Base-by-base conservation (phyloP, 2,797 vertebrate species). In the Ctenopoma kingsleyae region DNA sequence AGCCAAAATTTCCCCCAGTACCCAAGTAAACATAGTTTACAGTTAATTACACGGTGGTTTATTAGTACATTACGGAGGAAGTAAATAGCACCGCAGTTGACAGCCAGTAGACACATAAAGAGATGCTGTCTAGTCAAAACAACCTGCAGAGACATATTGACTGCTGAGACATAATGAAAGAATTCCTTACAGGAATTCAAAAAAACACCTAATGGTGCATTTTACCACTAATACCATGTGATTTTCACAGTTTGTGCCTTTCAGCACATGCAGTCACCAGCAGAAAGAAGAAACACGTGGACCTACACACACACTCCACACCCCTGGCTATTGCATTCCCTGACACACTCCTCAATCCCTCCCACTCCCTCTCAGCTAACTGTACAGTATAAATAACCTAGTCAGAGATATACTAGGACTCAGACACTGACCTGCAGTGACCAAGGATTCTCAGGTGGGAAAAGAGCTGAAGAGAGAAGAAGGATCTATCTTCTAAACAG, bases 361-460 rank as follows among this genome's bases (percentile, higher is more conserved):
- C 89, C 87, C 89, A 82, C 82, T 62, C 47, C 13, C 63, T 64
- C 77, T 76, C 75, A 52, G 35, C 76, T 52, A 38, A 71, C 83
- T 74, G 41, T 43, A n/a, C 30, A 32, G 80, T 87, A 92, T 92
- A 92, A 89, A 92, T 84, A 86, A 79, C 84, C 80, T 44, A 11
- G 78, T 71, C 67, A 32, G 50, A 51, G 63, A 67, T 59, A 53
- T 78, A 69, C 76, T 56, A 56, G 67, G 49, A 78, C 77, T 72
- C 78, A 88, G 80, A 85, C 69, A 48, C 75, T 71, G 16, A 83
- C 78, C 83, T 78, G 58, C 48, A 38, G 60, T 66, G 67, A 80
- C 67, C 62, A 80, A 27, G 53, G 55, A 64, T 2, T 59, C 57
- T 59, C 49, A 63, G 51, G 32, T 38, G 25, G 23, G 12, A 52